Evolutionary conservation across 64 coral and sea anemone genomes (phyloP), one percentile per base, ranked within the genome.

Genomic region (Actinia tenebrosa): DNA sequence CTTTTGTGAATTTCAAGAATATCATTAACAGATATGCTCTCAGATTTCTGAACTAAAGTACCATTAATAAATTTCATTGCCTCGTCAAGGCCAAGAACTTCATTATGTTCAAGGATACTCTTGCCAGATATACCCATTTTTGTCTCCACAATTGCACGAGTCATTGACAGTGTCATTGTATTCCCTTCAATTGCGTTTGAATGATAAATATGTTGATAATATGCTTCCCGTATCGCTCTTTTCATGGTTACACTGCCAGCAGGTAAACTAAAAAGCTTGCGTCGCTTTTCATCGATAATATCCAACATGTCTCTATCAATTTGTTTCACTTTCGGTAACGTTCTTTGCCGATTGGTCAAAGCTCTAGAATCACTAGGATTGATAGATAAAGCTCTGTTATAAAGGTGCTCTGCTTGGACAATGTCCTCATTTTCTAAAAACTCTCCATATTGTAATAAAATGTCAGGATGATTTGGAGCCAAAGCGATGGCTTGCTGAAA

Each of bases 91-190:
- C 97, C 97, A 19, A 99, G 54, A 23, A 99, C 93, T 84, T 99
- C 97, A 62, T 99, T 99, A 81, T 99, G 97, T 56, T 99, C 97
- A 26, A 95, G 79, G 18, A 99, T 95, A 68, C 97, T 99, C 53
- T 99, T 99, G 13, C 97, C 97, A 83, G 90, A 82, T 10, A 99
- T 77, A 56, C 93, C 97, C 97, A 99, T 99, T 91, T 83, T 95
- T 68, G 97, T 95, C 80, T 99, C 97, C 6, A 99, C 97, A 50
- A 99, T 80, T 26, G 97, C 97, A 85, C 97, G 79, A 2, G 97
- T 95, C 97, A 99, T 99, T 50, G 97, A 99, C 18, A 99, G 87
- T 3, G 97, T 99, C 97, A 99, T 99, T 72, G 97, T 99, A 71
- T 99, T 99, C 7, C 97, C 97, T 86, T 99, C 97, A 86, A 99